A percentile compares a stretch with the other conserved stretches of the same genome.
Evolutionary conservation across 1,140 invertebrate genomes (phyloP).

Genomic region (Arctopsyche grandis): DNA sequence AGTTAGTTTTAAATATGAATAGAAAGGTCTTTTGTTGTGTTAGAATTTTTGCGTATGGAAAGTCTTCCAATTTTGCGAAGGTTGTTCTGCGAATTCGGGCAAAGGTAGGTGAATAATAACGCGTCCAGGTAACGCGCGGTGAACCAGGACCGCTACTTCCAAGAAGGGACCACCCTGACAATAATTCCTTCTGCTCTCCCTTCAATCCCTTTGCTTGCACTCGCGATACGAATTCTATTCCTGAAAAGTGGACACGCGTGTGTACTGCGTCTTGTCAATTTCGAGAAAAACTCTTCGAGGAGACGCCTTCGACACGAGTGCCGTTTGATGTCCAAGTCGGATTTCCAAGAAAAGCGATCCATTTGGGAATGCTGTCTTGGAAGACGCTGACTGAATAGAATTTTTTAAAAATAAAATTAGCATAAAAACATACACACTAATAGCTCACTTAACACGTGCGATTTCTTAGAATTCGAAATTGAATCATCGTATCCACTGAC

Average conservation of each 20-base stretch:
- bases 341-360: background rate
- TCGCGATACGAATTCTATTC: background rate
- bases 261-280: too few species aligned
- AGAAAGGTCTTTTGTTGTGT: too few species aligned
- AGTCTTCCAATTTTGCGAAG: background rate
- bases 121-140: conserved; percentile 32
- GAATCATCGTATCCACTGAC: too few species aligned
- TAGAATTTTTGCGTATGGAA: background rate
- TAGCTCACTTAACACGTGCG: too few species aligned
- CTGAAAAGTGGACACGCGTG: too few species aligned
- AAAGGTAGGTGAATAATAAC: conserved; percentile 33
- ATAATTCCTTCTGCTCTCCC: background rate
- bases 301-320: background rate
- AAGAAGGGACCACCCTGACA: conserved; percentile 39
- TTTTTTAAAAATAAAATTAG: too few species aligned
- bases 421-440: too few species aligned
- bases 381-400: too few species aligned
- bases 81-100: conserved; percentile 24
- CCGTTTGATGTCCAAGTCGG: background rate
- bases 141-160: conserved; percentile 34
- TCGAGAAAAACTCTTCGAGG: too few species aligned
- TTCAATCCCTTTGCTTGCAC: background rate
- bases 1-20: too few species aligned
- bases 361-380: too few species aligned
- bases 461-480: too few species aligned